Percentiles rank a stretch among this genome's conserved stretches.
Conservation (phyloP, 2,113 vertebrate species). For the Anthoscopus minutus region DNA sequence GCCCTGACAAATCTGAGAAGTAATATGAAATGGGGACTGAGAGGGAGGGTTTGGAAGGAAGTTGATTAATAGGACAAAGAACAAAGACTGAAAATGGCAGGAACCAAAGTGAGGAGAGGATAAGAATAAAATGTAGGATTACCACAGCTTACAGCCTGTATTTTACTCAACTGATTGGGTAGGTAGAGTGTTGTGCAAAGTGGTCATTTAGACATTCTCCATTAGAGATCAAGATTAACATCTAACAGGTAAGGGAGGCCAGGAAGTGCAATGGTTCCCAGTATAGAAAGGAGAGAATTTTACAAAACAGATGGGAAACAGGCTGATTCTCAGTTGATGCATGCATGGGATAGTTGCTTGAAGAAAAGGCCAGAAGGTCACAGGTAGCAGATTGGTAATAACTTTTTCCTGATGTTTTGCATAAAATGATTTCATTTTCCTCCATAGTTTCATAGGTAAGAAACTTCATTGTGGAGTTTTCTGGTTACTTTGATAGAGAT, state of each 20-base stretch:
- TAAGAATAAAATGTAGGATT: background rate
- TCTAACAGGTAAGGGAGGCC: background rate
- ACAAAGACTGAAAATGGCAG: background rate
- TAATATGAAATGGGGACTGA: background rate
- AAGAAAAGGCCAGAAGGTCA: background rate
- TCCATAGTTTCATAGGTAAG: background rate
- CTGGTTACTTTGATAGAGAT: background rate
- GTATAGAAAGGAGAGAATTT: background rate
- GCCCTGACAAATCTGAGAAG: fast-evolving
- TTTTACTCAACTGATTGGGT: background rate
- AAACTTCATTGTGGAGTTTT: background rate
- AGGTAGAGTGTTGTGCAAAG: background rate
- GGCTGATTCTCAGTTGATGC: background rate
- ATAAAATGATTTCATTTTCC: background rate
- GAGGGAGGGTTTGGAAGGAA: background rate
- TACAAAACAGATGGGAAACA: background rate
- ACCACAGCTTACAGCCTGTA: background rate
- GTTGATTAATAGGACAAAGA: background rate
- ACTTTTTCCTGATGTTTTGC: background rate
- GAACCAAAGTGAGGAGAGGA: background rate
- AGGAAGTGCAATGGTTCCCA: background rate
- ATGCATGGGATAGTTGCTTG: background rate
- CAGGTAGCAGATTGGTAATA: background rate
- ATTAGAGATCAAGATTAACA: background rate
- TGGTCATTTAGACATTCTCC: background rate